Percentiles rank a stretch among this genome's conserved stretches.
These are phyloP conservation scores for Bombus soroeensis DNA, from an alignment of 1,140 invertebrate genomes.

Conservation along the genomic window DNA sequence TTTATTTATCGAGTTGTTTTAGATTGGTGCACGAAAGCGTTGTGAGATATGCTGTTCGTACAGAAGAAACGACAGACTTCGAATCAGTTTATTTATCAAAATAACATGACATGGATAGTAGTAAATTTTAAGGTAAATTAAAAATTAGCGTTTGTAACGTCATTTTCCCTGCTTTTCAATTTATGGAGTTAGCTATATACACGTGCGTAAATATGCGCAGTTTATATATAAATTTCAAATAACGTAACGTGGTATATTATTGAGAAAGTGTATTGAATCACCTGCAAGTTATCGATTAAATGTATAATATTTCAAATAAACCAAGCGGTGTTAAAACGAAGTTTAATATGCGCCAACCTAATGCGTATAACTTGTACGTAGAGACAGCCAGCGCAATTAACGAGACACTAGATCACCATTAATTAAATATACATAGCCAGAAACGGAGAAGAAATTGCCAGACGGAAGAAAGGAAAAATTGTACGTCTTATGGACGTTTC, in stretches of 20 bases:
- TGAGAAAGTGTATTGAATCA: background rate
- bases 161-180: no score
- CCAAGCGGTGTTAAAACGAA: background rate
- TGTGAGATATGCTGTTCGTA: no score
- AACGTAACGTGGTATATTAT: background rate
- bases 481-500: slow-evolving; percentile 11
- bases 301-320: background rate
- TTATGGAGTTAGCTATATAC: no score
- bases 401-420: slow-evolving; percentile 13
- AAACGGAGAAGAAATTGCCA: background rate
- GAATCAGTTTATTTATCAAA: background rate
- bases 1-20: background rate
- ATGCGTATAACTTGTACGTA: background rate
- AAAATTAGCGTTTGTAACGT: no score
- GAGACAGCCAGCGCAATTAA: background rate
- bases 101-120: background rate
- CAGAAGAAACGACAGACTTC: background rate
- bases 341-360: background rate
- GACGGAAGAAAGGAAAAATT: background rate
- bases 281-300: background rate
- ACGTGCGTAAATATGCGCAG: no score
- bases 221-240: background rate
- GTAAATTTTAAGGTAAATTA: background rate
- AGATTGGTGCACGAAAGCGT: no score
- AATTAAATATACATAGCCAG: background rate